These are phyloP conservation scores for Heliconius ethilla DNA, from an alignment of 2,888 invertebrate genomes.

Conservation along the genomic window DNA sequence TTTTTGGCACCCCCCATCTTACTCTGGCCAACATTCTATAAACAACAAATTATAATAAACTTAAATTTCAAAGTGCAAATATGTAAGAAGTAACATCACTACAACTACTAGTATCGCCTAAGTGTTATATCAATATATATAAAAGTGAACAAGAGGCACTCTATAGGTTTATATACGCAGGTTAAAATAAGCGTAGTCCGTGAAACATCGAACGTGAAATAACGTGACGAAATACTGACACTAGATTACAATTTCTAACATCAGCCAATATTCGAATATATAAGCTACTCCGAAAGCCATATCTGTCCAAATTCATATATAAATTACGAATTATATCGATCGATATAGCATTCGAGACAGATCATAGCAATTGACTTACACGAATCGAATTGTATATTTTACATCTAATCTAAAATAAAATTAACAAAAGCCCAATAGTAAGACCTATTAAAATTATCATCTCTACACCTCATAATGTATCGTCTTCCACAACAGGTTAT, in stretches of 20 bases:
- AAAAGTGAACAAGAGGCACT: conserved; percentile 83
- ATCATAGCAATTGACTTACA: conserved; percentile 38
- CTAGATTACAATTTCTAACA: conserved; percentile 58
- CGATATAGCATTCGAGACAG: conserved; percentile 38
- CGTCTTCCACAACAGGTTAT: conserved; percentile 79
- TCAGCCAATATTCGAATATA: conserved; percentile 49
- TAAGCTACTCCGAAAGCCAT: conserved; percentile 40
- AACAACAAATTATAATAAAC: conserved; percentile 51
- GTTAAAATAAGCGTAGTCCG: conserved; percentile 79
- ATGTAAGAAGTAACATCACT: conserved; percentile 59
- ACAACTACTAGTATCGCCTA: conserved; percentile 67
- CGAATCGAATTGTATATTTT: conserved; percentile 50
- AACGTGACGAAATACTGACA: conserved; percentile 56
- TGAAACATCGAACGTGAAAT: conserved; percentile 73
- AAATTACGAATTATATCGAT: conserved; percentile 33
- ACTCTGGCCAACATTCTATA: conserved; percentile 55
- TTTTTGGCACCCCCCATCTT: conserved; percentile 71
- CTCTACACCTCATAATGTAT: conserved; percentile 74
- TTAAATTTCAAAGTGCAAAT: conserved; percentile 60
- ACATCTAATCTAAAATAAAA: conserved; percentile 57
- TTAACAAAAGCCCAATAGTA: conserved; percentile 55
- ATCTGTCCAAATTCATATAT: conserved; percentile 33
- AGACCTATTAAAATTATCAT: conserved; percentile 63
- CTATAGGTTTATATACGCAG: conserved; percentile 81
- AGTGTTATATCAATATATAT: conserved; percentile 80